phyloP scores from a whole-genome alignment of 2,797 vertebrate species.

The Myotis findleyi region DNA sequence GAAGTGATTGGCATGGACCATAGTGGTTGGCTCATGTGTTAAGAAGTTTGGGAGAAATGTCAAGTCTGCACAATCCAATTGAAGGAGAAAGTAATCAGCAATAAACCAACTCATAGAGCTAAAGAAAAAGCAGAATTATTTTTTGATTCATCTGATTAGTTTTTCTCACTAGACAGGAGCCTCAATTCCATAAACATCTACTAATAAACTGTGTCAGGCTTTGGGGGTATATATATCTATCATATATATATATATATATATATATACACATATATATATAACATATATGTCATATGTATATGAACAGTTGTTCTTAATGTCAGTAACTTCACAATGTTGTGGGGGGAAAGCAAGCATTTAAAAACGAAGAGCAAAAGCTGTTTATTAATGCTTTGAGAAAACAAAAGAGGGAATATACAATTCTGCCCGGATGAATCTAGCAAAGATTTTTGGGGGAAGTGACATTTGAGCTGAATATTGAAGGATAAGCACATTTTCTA shows the following conservation, averaged over 20 bases:
- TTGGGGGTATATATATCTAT: neutral
- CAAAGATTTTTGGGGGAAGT: neutral
- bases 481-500: neutral
- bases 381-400: neutral
- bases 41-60: neutral
- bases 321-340: neutral
- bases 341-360: neutral
- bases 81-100: neutral
- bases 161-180: neutral
- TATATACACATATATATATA: neutral
- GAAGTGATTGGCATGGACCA: neutral
- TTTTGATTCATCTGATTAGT: neutral
- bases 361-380: neutral
- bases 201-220: neutral
- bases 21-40: neutral
- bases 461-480: neutral
- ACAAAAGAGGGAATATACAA: neutral
- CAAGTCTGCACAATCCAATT: neutral
- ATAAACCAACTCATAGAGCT: too few relatives aligned
- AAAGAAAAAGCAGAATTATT: neutral
- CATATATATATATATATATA: neutral
- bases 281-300: too few relatives aligned
- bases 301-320: neutral
- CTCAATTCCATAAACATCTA: neutral
- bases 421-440: slow-evolving; percentile 6